A percentile compares a stretch with the other conserved stretches of the same genome.
phyloP scores from a whole-genome alignment of 1,140 invertebrate genomes.

The Gonatopus flavifemur region DNA sequence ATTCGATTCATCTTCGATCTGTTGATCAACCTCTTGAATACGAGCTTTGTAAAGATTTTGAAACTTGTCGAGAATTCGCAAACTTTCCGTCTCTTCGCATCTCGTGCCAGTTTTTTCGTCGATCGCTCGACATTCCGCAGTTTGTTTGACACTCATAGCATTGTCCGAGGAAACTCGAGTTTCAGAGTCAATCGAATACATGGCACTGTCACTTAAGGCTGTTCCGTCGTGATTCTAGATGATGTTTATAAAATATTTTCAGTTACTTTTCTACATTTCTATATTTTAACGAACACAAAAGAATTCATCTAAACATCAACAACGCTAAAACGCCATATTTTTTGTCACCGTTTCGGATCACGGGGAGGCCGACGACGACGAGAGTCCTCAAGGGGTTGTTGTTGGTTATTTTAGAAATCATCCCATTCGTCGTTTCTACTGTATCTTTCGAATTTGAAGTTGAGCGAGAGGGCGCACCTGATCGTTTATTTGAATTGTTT shows the following conservation, averaged over 20 bases:
- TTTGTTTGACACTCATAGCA: neutral
- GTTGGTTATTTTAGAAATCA: too few species aligned
- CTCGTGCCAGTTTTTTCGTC: conserved; percentile 19
- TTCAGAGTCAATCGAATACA: conserved; percentile 12
- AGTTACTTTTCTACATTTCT: neutral
- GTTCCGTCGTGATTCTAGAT: neutral
- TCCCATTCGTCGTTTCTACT: too few species aligned
- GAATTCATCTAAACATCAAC: too few species aligned
- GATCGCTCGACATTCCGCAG: conserved; percentile 12
- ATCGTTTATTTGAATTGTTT: too few species aligned
- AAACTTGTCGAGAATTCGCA: conserved; percentile 41
- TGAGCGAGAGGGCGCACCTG: too few species aligned
- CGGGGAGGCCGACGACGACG: too few species aligned
- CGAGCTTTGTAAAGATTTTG: conserved; percentile 36
- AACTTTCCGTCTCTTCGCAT: conserved; percentile 32
- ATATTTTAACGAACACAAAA: neutral
- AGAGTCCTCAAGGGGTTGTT: too few species aligned
- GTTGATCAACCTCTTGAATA: conserved; percentile 33
- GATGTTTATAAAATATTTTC: neutral
- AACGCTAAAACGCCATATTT: too few species aligned
- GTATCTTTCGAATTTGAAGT: too few species aligned
- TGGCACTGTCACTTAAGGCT: conserved; percentile 2
- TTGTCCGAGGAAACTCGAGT: conserved; percentile 3
- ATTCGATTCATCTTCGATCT: conserved; percentile 20
- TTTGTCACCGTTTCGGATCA: too few species aligned